Base-by-base conservation (phyloP, 2,888 invertebrate genomes). In the Chrysina gloriosa region DNA sequence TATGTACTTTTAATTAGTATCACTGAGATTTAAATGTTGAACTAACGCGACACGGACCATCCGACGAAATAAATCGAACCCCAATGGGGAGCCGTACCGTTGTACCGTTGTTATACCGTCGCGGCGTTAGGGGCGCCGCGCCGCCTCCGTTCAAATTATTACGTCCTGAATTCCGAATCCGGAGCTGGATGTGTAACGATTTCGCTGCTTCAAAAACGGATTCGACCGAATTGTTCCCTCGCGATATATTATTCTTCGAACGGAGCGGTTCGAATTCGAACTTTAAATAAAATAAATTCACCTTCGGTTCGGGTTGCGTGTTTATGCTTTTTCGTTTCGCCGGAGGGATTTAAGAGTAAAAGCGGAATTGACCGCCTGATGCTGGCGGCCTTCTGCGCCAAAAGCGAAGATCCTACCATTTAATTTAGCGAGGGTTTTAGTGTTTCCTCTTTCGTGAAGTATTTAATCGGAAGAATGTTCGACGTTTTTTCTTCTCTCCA, bases 201-300 rank as follows among this genome's bases (percentile, higher is more conserved):
- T 58, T 25, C 58, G 39, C 27, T 16, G 27, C 21, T 42, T 42
- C 58, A 23, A 39, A 70, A 70, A 66, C 64, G 58, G 66, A 64
- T 68, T 63, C 68, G 52, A 56, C 68, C 65, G 58, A 68, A 70
- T 68, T 68, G 68, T 65, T 68, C 70, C 70, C 70, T 29, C 34
- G 70, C 64, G 70, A 70, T 68, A 63, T 66, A 70, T 68, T 68
- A 70, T 68, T 70, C 70, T 70, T 68, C 65, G 70, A 19, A 31
- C 19, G 19, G 52, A 11, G 6, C 29, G 7, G 2, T 19, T 14
- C 31, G 27, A 50, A 25, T 50, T 27, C 14, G 52, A 31, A 52
- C 34, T 52, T 52, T 52, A 52, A 31, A 52, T 52, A 52, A 34
- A 52, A 52, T 52, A 52, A 52, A 52, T 52, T 52, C 52, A 19